Evolutionary conservation across 2,888 invertebrate genomes (phyloP), one percentile per base, ranked within the genome.

Genomic region (Dicroscelio sp.): DNA sequence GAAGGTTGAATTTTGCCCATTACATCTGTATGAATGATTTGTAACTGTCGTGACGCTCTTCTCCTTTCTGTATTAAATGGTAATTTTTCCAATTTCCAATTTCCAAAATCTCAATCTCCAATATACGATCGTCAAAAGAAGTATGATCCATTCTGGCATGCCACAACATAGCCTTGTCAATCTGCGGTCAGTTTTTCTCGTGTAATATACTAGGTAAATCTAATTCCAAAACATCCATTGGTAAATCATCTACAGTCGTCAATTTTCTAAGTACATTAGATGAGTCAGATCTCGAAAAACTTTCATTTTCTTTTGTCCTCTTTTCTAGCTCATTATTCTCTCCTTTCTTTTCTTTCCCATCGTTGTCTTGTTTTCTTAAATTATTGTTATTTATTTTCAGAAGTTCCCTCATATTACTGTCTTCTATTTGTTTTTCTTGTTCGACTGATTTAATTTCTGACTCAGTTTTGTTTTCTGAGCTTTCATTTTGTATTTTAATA

Each of bases 21-120:
- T 2, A 87, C 85, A 75, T 94, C 93, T 12, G 88, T 80, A 86
- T 94, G 92, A 31, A 94, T 86, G 30, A 88, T 92, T 58, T 92
- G 90, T 20, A 94, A 65, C 20, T 93, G 92, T 48, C 69, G 48
- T 14, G 86, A 84, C 5, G 93, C 92, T 76, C 65, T 58, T 43
- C 43, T 82, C 31, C 91, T 65, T 27, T 48, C 60, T 60, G 76
- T 67, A 33, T 69, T 90, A 38, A 93, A 93, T 1, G 93, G 93
- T 75, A 92, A 52, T 89, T 90, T 94, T 71, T 93, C 88, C 5
- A 94, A 73, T 89, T 94, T 94, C 94, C 67, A 10, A 94, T 63
- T n/a, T 76, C 79, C 65, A 92, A 94, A n/a, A 92, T 75, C 82
- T 94, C 93, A 86, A 43, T 93, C 12, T 94, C 91, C 79, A 85